A percentile compares a stretch with the other conserved stretches of the same genome.
Evolutionary conservation across 1,140 invertebrate species (phyloP).

Genomic region (Helicoverpa armigera): DNA sequence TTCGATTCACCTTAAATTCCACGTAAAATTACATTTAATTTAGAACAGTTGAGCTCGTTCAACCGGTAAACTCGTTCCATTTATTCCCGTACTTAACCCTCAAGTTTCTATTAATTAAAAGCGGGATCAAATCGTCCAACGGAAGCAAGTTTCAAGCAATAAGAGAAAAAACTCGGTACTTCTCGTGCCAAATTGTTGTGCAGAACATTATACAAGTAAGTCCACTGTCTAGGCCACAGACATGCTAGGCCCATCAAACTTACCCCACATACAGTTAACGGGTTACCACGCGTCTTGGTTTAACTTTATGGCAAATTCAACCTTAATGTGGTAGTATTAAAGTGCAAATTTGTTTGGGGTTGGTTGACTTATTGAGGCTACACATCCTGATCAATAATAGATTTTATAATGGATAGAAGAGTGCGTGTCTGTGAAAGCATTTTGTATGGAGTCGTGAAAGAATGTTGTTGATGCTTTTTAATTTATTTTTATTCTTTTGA

Average conservation of each 20-base stretch:
- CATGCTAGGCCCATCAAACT: constrained; percentile 53
- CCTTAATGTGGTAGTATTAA: not conserved
- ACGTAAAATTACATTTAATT: constrained; percentile 30
- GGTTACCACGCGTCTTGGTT: constrained; percentile 43
- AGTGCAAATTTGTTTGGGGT: not conserved
- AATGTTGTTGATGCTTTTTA: constrained; percentile 8
- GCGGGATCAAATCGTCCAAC: constrained; percentile 3
- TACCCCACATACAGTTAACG: constrained; percentile 52
- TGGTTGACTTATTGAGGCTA: constrained; percentile 35
- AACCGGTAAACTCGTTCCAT: constrained; percentile 22
- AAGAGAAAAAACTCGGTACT: constrained; percentile 20
- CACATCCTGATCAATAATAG: constrained; percentile 50
- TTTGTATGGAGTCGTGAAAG: constrained; percentile 12
- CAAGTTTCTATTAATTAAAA: constrained; percentile 24
- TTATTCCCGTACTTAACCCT: constrained; percentile 29
- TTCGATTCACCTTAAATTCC: constrained; percentile 5
- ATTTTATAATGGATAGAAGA: constrained; percentile 47
- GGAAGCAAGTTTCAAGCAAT: constrained; percentile 3
- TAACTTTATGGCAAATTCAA: not conserved
- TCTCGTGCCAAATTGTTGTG: constrained; percentile 39
- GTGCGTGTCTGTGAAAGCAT: constrained; percentile 31
- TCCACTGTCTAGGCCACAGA: constrained; percentile 52
- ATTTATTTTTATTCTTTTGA: not conserved
- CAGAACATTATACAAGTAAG: constrained; percentile 47
- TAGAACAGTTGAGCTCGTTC: constrained; percentile 25